phyloP scores from a whole-genome alignment of 30 jellyfish, hydroid and myxozoan genomes.

The Aurelia aurita region DNA sequence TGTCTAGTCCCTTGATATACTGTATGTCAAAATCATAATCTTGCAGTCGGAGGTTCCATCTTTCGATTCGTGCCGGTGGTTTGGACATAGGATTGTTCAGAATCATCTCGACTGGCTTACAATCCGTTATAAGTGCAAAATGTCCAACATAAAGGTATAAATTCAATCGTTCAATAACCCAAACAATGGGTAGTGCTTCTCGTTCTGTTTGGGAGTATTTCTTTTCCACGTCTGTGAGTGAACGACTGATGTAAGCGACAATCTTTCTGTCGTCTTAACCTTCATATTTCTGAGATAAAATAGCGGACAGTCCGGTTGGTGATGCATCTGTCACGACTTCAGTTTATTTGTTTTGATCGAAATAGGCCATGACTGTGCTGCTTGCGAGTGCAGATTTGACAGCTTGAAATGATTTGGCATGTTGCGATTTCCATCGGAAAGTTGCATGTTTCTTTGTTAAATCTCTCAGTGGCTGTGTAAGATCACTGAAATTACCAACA shows the following conservation, averaged over 20 bases:
- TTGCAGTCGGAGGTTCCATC: conserved; percentile 11
- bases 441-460: conserved; percentile 13
- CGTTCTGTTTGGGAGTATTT: conserved; percentile 33
- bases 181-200: conserved; percentile 38
- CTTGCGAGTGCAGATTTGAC: too few relatives aligned
- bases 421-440: conserved; percentile 15
- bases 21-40: conserved; percentile 26
- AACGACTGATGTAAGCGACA: conserved; percentile 22
- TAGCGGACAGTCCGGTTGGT: conserved; percentile 40
- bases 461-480: conserved; percentile 34
- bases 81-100: neutral
- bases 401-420: too few relatives aligned
- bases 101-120: conserved; percentile 13
- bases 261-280: conserved; percentile 19
- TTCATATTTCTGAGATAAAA: conserved; percentile 17
- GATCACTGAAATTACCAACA: conserved; percentile 4
- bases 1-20: conserved; percentile 12
- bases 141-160: conserved; percentile 4
- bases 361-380: conserved; percentile 48
- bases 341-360: conserved; percentile 19
- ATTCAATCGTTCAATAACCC: conserved; percentile 32
- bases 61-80: too few relatives aligned
- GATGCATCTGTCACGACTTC: conserved; percentile 48
- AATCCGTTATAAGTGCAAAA: conserved; percentile 13
- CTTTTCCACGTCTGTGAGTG: conserved; percentile 12